Percentiles rank a stretch among this genome's conserved stretches.
Evolutionary conservation across 1,140 invertebrate genomes (phyloP).

Genomic region (Helicoverpa armigera): DNA sequence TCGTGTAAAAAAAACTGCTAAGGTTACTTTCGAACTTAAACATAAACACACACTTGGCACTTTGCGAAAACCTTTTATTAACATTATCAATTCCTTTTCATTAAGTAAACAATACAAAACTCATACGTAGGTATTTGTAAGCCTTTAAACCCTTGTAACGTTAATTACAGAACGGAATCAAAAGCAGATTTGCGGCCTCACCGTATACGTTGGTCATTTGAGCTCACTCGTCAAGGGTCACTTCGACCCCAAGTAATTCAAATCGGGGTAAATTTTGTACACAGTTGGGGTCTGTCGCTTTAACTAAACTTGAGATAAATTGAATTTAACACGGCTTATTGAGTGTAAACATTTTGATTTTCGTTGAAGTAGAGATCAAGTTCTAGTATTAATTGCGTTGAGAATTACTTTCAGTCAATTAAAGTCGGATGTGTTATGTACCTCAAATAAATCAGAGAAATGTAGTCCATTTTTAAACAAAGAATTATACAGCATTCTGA

Average conservation of each 20-base stretch:
- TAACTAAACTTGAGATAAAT: constrained; percentile 31
- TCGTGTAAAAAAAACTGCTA: too few relatives aligned
- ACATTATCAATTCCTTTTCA: background rate
- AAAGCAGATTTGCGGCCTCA: constrained; percentile 17
- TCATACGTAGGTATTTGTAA: background rate
- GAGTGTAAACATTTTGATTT: background rate
- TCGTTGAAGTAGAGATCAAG: too few relatives aligned
- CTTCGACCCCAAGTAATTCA: constrained; percentile 23
- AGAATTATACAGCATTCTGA: too few relatives aligned
- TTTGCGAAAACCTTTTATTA: background rate
- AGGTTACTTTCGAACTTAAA: too few relatives aligned
- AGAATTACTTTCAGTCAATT: too few relatives aligned
- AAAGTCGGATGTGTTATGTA: too few relatives aligned
- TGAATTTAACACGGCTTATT: constrained; percentile 17
- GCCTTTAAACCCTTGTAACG: constrained; percentile 2
- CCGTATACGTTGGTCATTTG: constrained; percentile 26
- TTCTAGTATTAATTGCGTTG: too few relatives aligned
- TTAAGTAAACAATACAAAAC: background rate
- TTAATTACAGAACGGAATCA: constrained; percentile 26
- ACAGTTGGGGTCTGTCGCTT: background rate
- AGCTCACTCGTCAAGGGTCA: constrained; percentile 19
- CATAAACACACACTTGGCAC: too few relatives aligned
- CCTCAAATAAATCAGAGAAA: too few relatives aligned
- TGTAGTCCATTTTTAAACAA: too few relatives aligned
- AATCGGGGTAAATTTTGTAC: background rate